Base-by-base conservation (phyloP, 2,113 vertebrate genomes). In the pig (Sus scrofa) region DNA sequence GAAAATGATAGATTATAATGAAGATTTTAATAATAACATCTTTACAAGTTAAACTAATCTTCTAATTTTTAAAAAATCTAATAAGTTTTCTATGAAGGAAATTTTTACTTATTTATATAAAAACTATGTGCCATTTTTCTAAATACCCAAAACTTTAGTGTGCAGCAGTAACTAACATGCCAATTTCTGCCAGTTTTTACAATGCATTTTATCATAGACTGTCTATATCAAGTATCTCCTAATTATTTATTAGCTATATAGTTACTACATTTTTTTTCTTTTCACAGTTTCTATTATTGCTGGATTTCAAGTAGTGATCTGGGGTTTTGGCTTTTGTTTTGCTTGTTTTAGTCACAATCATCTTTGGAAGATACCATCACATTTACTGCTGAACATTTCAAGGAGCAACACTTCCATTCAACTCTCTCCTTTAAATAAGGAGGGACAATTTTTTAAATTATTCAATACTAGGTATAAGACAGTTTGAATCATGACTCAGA, bases 151-250 rank as follows among this genome's bases (percentile, higher is more conserved):
- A 70, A 70, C 24, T 56, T 91, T 56, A 44, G 22, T 83, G 13
- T 67, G 77, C 2, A 89, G 26, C 34, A 75, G n/a, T 71, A 93
- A 94, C 82, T 63, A 84, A 93, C 20, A 60, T 91, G 39, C 1
- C n/a, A 30, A 26, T 82, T 71, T 77, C 44, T 86, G 44, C 22
- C 7, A 16, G 16, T 94, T 94, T 96, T 97, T 65, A 85, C n/a
- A 70, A 15, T n/a, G 19, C 19, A 44, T 24, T 37, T 90, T 39
- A 70, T 58, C 26, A 75, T 18, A 67, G 50, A 71, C 24, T 73
- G 19, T 32, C 71, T 92, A 18, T 32, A 92, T 62, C 32, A 77
- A 91, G 54, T 39, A 90, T 71, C 27, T 94, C 77, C 20, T 75
- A 34, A 82, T 88, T 62, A 89, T 85, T 84, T 88, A 71, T 79